Percentiles rank a stretch among this genome's conserved stretches.
These are phyloP conservation scores for Rosalia funebris DNA, from an alignment of 2,888 invertebrate genomes.

Conservation along the genomic window DNA sequence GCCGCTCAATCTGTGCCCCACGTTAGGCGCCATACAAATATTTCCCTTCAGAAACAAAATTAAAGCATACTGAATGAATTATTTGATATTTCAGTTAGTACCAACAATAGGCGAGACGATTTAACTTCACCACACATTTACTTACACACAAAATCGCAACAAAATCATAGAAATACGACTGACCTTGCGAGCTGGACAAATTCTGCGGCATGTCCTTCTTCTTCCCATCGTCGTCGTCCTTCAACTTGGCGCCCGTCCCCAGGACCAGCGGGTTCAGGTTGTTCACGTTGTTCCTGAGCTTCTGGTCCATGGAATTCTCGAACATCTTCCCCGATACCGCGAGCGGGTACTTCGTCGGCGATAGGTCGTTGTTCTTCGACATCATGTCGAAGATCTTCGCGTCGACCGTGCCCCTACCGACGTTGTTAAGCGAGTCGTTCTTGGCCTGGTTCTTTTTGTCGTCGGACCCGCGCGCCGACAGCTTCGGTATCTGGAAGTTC, in stretches of 20 bases:
- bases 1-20: no score
- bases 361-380: slow-evolving; percentile 52
- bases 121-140: no score
- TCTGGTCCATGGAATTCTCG: slow-evolving; percentile 58
- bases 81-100: no score
- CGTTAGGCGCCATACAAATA: no score
- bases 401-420: slow-evolving; percentile 54
- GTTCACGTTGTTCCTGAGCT: slow-evolving; percentile 57
- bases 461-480: slow-evolving; percentile 67
- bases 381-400: slow-evolving; percentile 59
- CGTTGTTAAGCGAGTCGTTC: slow-evolving; percentile 51
- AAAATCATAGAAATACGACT: no score
- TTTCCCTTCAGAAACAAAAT: no score
- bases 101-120: no score
- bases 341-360: slow-evolving; percentile 56
- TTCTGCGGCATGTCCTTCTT: slow-evolving; percentile 55
- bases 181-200: slow-evolving; percentile 45
- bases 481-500: slow-evolving; percentile 88
- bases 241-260: slow-evolving; percentile 28
- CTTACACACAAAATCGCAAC: no score
- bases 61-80: no score
- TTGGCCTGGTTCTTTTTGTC: slow-evolving; percentile 47
- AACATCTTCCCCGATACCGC: slow-evolving; percentile 55
- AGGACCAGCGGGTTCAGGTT: slow-evolving; percentile 42
- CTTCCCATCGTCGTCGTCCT: slow-evolving; percentile 49